Base-by-base conservation (phyloP, 2,113 vertebrate species). In the Oriolus oriolus region DNA sequence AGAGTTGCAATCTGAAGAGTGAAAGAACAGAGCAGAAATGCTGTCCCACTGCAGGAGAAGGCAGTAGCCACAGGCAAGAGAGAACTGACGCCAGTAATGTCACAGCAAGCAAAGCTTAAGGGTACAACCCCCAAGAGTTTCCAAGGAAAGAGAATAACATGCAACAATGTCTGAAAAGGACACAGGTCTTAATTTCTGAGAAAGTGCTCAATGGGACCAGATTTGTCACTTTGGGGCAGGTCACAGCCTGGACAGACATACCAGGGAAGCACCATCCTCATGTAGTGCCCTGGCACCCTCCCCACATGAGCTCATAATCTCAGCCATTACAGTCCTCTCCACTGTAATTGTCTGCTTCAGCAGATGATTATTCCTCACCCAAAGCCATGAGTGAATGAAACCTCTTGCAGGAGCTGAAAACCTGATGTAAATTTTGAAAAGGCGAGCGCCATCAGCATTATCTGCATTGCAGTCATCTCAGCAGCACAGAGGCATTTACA, bases 401-500 rank as follows among this genome's bases (percentile, higher is more conserved):
- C 19, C 39, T 87, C 90, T 54, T 35, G 49, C 26, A 52, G 64
- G 45, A 91, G 70, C 75, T 78, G 75, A 52, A 85, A 86, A 81
- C 44, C 93, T 84, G 79, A 85, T 44, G 64, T 77, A 91, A 86
- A 90, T 88, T 73, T 35, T 85, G 56, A 91, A 59, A 75, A 87
- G 64, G 41, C 35, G 1, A 61, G 68, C 64, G 88, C 56, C 82
- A 75, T 21, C 87, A 76, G 75, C 60, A 78, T 74, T 85, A 91
- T 88, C 95, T 96, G 95, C 95, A 96, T 89, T 97, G 95, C 93
- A 95, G 95, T 86, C 79, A 85, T 94, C 88, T 90, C 85, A 52
- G 86, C 90, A 79, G 42, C 26, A 76, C 61, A 79, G 42, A 95
- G 63, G 50, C 84, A 93, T 54, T 73, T 61, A 50, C 47, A 74